phyloP scores from a whole-genome alignment of 1,140 invertebrate species.

The Trichoplusia ni region DNA sequence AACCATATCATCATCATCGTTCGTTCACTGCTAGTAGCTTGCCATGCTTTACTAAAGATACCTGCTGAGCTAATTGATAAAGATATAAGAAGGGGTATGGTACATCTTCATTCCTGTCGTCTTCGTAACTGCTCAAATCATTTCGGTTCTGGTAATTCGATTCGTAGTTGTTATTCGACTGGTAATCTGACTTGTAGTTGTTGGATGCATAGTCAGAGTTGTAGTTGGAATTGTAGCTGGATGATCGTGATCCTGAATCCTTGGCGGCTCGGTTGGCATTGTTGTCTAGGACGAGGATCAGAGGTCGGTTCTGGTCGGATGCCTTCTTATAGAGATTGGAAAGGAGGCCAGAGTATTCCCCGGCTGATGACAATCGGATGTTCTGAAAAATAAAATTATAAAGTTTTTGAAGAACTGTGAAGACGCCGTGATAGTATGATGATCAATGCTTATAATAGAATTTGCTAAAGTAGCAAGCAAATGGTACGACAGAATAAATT shows the following conservation, averaged over 20 bases:
- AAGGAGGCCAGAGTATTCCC: constrained; percentile 32
- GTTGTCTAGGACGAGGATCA: constrained; percentile 40
- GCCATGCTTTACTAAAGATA: not conserved
- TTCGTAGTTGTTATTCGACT: not conserved
- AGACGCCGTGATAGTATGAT: no score
- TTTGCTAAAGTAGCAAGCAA: no score
- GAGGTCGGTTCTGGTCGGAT: constrained; percentile 30
- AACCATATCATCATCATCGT: not conserved
- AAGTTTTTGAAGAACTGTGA: not conserved
- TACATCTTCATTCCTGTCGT: not conserved
- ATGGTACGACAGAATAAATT: no score
- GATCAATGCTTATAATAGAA: no score
- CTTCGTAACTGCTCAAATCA: not conserved
- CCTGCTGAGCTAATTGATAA: constrained; percentile 7
- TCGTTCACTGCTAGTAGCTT: not conserved
- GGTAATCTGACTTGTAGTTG: not conserved
- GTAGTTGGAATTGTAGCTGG: not conserved
- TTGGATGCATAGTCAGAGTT: no score
- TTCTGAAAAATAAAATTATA: constrained; percentile 7
- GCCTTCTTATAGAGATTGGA: constrained; percentile 35
- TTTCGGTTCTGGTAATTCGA: not conserved
- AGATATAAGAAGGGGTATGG: not conserved
- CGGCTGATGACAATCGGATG: not conserved
- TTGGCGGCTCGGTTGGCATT: not conserved
- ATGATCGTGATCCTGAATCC: not conserved